A percentile compares a stretch with the other conserved stretches of the same genome.
Conservation (phyloP, 2,797 vertebrate species). For the Tadarida brasiliensis region DNA sequence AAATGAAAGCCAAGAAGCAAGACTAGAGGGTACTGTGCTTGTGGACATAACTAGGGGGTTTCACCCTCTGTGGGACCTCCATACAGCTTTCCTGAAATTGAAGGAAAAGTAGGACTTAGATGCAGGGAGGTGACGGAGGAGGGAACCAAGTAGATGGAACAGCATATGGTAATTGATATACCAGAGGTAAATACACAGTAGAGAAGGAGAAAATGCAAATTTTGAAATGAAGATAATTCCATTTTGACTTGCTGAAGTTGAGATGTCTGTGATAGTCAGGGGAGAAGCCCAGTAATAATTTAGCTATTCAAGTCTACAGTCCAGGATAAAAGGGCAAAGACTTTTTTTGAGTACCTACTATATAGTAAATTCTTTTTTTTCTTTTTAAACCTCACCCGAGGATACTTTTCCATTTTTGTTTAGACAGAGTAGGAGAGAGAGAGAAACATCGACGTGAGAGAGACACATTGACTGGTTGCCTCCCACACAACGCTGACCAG, state of each 20-base stretch:
- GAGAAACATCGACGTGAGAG: too few relatives aligned
- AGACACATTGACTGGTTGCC: too few relatives aligned
- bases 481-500: too few relatives aligned
- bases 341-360: not conserved
- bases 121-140: not conserved
- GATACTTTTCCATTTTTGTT: too few relatives aligned
- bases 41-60: not conserved
- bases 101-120: not conserved
- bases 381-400: too few relatives aligned
- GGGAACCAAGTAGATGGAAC: not conserved
- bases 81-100: not conserved
- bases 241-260: not conserved
- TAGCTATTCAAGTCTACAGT: not conserved
- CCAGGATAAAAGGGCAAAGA: not conserved
- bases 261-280: not conserved
- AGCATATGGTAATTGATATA: not conserved
- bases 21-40: not conserved
- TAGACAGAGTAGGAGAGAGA: too few relatives aligned
- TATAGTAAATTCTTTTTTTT: not conserved
- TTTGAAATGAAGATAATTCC: slow-evolving; percentile 6
- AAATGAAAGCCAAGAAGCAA: not conserved
- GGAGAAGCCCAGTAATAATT: not conserved
- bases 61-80: not conserved
- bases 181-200: not conserved
- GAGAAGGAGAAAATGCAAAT: not conserved